Percentiles rank a stretch among this genome's conserved stretches.
Evolutionary conservation across 2,113 vertebrate genomes (phyloP).

Genomic region (Geococcyx californianus): DNA sequence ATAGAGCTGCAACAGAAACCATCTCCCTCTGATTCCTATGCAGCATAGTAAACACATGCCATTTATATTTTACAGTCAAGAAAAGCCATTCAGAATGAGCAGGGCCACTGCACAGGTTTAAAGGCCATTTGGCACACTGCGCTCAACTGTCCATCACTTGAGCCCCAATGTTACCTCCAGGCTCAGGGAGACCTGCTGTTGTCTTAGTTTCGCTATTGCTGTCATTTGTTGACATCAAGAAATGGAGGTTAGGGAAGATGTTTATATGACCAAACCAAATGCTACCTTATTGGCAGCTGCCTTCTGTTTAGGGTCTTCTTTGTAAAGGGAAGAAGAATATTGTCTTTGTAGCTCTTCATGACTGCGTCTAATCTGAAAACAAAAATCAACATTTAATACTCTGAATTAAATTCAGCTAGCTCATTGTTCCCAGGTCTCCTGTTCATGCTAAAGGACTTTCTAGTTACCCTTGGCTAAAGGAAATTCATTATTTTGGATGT

Average conservation of each 20-base stretch:
- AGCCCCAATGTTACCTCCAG: neutral
- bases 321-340: neutral
- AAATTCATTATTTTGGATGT: neutral
- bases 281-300: conserved; percentile 4
- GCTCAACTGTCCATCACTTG: neutral
- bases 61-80: neutral
- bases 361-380: neutral
- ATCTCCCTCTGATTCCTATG: neutral
- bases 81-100: neutral
- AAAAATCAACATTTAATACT: neutral
- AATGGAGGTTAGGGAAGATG: conserved; percentile 6
- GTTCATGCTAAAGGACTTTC: neutral
- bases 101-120: neutral
- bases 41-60: neutral
- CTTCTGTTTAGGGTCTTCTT: neutral
- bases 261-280: conserved; percentile 1
- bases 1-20: neutral
- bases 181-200: neutral
- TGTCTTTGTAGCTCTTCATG: neutral
- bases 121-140: neutral
- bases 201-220: conserved; percentile 4
- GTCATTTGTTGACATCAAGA: conserved; percentile 42
- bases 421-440: neutral
- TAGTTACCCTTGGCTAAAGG: neutral
- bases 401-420: neutral